phyloP scores from a whole-genome alignment of 2,113 vertebrate genomes.

The Sebastes schlegelii region DNA sequence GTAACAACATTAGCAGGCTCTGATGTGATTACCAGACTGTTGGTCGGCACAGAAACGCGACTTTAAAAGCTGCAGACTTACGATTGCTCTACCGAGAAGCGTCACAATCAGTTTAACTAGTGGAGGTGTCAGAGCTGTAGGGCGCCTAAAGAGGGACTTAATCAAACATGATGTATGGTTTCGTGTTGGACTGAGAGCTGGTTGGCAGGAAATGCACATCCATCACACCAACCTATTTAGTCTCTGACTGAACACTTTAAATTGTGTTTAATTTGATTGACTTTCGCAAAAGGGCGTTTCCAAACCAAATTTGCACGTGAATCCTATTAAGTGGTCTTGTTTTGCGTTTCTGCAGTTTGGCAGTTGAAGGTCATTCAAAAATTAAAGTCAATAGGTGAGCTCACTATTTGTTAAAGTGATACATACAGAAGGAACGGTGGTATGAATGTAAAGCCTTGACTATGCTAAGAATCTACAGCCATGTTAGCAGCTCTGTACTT shows the following conservation, averaged over 20 bases:
- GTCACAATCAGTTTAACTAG: slow-evolving; percentile 80
- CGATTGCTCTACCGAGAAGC: too few species aligned
- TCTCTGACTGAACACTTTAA: slow-evolving; percentile 75
- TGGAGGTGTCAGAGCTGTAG: slow-evolving; percentile 73
- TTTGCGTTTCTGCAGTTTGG: slow-evolving; percentile 48
- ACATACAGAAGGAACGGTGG: background rate
- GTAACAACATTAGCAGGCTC: slow-evolving; percentile 83
- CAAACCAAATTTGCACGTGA: slow-evolving; percentile 67
- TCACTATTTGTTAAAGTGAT: background rate
- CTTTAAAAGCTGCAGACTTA: slow-evolving; percentile 77
- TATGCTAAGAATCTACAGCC: background rate
- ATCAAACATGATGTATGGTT: slow-evolving; percentile 91
- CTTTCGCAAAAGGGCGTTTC: slow-evolving; percentile 68
- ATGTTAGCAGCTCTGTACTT: background rate
- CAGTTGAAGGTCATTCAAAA: slow-evolving; percentile 64
- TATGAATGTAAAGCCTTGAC: background rate
- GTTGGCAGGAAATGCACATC: slow-evolving; percentile 81
- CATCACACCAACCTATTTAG: slow-evolving; percentile 85
- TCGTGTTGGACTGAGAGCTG: slow-evolving; percentile 70
- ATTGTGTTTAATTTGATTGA: slow-evolving; percentile 80
- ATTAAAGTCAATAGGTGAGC: background rate
- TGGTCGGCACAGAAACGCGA: slow-evolving; percentile 71
- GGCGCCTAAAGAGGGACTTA: slow-evolving; percentile 77
- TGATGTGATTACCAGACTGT: slow-evolving; percentile 79
- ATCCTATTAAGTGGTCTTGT: slow-evolving; percentile 27